A percentile compares a stretch with the other conserved stretches of the same genome.
Conservation (phyloP, 2,113 vertebrate genomes). For the Indicator indicator region DNA sequence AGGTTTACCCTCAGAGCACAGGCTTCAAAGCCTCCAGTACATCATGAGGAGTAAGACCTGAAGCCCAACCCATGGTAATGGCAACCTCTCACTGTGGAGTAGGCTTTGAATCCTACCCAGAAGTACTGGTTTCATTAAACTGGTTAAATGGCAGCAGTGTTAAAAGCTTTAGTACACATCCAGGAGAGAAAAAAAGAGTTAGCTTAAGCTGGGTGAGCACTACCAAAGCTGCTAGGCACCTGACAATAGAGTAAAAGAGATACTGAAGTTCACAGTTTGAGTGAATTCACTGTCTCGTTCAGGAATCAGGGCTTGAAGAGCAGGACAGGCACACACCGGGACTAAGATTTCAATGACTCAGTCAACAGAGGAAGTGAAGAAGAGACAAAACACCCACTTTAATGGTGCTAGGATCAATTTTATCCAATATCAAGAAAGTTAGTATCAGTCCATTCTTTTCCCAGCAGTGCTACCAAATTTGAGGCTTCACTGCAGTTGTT, state of each 20-base stretch:
- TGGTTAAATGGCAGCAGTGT: background rate
- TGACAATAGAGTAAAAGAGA: background rate
- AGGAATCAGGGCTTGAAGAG: background rate
- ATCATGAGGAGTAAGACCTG: background rate
- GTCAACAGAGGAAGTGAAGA: background rate
- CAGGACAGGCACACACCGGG: background rate
- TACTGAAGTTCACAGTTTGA: background rate
- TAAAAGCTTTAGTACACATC: background rate
- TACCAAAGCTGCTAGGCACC: background rate
- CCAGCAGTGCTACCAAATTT: background rate
- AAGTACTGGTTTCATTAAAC: background rate
- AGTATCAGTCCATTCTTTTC: background rate
- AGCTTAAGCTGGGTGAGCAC: background rate
- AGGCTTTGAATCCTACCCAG: background rate
- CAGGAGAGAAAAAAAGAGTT: background rate
- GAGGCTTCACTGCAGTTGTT: background rate
- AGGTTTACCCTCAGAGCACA: background rate
- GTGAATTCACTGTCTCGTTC: accelerated
- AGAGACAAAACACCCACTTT: background rate
- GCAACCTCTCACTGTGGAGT: background rate
- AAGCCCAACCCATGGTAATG: background rate
- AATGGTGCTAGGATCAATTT: background rate
- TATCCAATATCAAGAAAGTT: accelerated
- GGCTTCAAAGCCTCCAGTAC: background rate
- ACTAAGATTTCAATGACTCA: background rate